Conservation (phyloP, 2,888 invertebrate genomes). For the Acleris sparsana region DNA sequence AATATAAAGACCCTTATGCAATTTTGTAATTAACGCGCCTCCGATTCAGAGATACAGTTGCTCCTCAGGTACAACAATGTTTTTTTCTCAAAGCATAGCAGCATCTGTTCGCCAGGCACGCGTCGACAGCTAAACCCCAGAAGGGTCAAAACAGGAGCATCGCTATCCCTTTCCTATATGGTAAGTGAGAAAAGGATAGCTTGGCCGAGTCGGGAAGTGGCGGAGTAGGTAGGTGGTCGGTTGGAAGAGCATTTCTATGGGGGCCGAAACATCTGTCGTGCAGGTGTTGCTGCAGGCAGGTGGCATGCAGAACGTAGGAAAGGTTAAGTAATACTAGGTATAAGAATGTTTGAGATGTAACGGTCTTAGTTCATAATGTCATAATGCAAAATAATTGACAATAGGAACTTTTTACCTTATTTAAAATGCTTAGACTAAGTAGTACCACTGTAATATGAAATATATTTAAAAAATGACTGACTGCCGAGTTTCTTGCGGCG, state of each 20-base stretch:
- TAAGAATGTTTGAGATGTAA: neutral
- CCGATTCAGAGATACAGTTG: too few species aligned
- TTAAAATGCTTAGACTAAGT: too few species aligned
- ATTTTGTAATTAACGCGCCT: too few species aligned
- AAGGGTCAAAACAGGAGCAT: constrained; percentile 11
- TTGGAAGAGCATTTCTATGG: constrained; percentile 37
- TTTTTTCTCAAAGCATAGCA: constrained; percentile 14
- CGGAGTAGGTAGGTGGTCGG: neutral
- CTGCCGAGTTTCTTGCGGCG: too few species aligned
- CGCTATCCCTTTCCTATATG: constrained; percentile 3
- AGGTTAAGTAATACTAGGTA: neutral
- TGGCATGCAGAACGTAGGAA: constrained; percentile 39
- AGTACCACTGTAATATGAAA: too few species aligned
- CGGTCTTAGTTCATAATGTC: constrained; percentile 13
- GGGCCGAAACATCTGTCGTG: constrained; percentile 66
- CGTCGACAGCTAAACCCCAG: constrained; percentile 11
- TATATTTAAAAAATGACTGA: too few species aligned
- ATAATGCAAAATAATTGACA: too few species aligned
- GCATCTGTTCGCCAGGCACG: constrained; percentile 32
- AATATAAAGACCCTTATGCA: too few species aligned
- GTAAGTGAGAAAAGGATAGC: constrained; percentile 12
- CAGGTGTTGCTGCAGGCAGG: constrained; percentile 58
- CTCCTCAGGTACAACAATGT: too few species aligned
- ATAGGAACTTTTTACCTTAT: too few species aligned
- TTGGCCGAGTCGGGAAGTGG: neutral